Conservation (phyloP, 2,113 vertebrate genomes). For the Nothobranchius kuhntae region DNA sequence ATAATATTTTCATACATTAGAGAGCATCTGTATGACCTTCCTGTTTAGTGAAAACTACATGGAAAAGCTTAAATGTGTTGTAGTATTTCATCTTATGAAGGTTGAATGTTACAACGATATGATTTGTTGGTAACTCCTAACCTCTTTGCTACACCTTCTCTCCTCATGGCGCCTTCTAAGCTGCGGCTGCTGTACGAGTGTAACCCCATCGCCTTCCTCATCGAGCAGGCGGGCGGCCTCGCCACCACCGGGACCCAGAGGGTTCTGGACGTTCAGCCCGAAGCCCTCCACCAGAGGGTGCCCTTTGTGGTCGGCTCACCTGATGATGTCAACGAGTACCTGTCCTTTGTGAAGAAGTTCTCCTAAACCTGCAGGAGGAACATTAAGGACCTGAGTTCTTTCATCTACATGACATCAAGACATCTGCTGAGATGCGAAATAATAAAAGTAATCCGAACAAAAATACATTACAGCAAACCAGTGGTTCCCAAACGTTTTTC, state of each 20-base stretch:
- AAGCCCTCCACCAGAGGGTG: conserved; percentile 88
- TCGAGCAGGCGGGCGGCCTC: conserved; percentile 93
- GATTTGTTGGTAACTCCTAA: too few species aligned
- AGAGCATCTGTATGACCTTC: too few species aligned
- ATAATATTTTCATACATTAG: too few species aligned
- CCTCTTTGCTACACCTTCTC: background rate
- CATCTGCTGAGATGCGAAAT: too few species aligned
- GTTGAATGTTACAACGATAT: too few species aligned
- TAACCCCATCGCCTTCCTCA: conserved; percentile 96
- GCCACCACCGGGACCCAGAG: conserved; percentile 90
- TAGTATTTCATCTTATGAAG: too few species aligned
- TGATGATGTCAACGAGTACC: conserved; percentile 91
- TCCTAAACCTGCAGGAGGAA: conserved; percentile 44
- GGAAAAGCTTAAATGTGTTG: too few species aligned
- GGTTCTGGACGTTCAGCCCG: conserved; percentile 89
- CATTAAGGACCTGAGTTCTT: background rate
- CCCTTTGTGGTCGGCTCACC: conserved; percentile 91
- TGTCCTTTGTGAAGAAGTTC: conserved; percentile 88
- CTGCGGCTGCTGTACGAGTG: conserved; percentile 95
- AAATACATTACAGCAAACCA: too few species aligned
- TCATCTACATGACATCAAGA: too few species aligned
- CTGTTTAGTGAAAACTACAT: too few species aligned
- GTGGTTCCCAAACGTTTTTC: too few species aligned
- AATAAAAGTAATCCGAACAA: too few species aligned
- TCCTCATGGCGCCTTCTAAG: conserved; percentile 60